A percentile compares a stretch with the other conserved stretches of the same genome.
Evolutionary conservation across 2,888 invertebrate species (phyloP).

Genomic region (Tromatobia lineatoria): DNA sequence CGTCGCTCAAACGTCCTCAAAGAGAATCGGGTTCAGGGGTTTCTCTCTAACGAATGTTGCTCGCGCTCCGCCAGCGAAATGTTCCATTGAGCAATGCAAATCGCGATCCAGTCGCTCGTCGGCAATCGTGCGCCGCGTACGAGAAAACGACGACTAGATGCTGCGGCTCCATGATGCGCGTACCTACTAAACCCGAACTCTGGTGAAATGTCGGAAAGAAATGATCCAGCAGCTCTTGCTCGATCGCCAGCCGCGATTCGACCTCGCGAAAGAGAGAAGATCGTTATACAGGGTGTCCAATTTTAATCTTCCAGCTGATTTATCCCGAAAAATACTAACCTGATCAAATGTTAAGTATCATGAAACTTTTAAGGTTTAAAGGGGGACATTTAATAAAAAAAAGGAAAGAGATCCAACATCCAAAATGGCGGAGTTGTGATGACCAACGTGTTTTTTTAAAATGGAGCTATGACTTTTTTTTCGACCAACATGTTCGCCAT

Average conservation of each 20-base stretch:
- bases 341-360: too few relatives aligned
- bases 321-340: too few relatives aligned
- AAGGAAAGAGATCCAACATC: too few relatives aligned
- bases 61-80: conserved; percentile 14
- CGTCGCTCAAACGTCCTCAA: conserved; percentile 37
- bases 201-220: conserved; percentile 33
- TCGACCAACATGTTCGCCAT: too few relatives aligned
- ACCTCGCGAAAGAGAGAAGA: conserved; percentile 1
- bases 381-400: too few relatives aligned
- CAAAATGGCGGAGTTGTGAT: too few relatives aligned
- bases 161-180: neutral
- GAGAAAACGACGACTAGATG: conserved; percentile 12
- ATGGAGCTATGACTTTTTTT: too few relatives aligned
- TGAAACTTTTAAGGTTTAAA: too few relatives aligned
- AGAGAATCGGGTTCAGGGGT: conserved; percentile 44
- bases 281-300: too few relatives aligned
- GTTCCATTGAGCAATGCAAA: conserved; percentile 16
- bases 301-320: too few relatives aligned
- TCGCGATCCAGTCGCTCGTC: conserved; percentile 23
- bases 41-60: conserved; percentile 44
- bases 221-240: conserved; percentile 38
- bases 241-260: conserved; percentile 21
- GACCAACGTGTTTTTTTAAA: too few relatives aligned
- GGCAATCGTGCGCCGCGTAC: neutral
- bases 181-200: neutral